Percentiles rank a stretch among this genome's conserved stretches.
These are phyloP conservation scores for Malthinus flaveolus DNA, from an alignment of 2,888 invertebrate species.

Conservation along the genomic window DNA sequence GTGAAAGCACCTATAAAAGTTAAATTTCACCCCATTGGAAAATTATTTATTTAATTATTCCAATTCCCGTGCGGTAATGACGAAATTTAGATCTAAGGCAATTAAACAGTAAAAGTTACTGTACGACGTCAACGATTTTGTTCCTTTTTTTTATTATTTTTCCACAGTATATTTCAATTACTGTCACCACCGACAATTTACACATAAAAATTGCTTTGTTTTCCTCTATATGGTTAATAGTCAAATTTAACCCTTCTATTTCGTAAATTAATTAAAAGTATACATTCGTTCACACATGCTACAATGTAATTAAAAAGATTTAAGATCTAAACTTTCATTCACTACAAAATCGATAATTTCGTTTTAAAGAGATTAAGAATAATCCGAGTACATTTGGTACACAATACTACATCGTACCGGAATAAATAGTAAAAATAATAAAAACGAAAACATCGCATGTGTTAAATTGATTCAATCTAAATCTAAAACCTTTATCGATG, in stretches of 20 bases:
- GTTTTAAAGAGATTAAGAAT: conserved; percentile 1
- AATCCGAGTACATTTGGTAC: too few species aligned
- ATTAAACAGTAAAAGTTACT: too few species aligned
- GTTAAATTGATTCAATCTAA: conserved; percentile 27
- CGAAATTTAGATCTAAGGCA: too few species aligned
- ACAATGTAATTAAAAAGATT: conserved; percentile 29
- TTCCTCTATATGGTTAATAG: conserved; percentile 8
- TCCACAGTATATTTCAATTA: conserved; percentile 18
- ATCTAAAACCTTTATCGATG: too few species aligned
- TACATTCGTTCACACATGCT: conserved; percentile 27
- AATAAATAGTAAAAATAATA: too few species aligned
- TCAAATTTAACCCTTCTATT: conserved; percentile 16
- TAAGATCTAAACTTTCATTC: conserved; percentile 15
- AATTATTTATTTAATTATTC: too few species aligned
- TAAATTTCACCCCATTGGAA: too few species aligned
- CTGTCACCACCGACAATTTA: conserved; percentile 11
- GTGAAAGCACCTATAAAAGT: too few species aligned
- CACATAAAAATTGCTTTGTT: conserved; percentile 5
- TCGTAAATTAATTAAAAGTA: conserved; percentile 24
- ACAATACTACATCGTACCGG: too few species aligned
- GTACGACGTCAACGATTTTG: too few species aligned
- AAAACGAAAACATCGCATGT: conserved; percentile 21
- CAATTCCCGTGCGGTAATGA: too few species aligned
- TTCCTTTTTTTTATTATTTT: too few species aligned
- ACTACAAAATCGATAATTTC: conserved; percentile 9